Evolutionary conservation across 2,888 invertebrate species (phyloP).

Genomic region (Acrobasis consociella): DNA sequence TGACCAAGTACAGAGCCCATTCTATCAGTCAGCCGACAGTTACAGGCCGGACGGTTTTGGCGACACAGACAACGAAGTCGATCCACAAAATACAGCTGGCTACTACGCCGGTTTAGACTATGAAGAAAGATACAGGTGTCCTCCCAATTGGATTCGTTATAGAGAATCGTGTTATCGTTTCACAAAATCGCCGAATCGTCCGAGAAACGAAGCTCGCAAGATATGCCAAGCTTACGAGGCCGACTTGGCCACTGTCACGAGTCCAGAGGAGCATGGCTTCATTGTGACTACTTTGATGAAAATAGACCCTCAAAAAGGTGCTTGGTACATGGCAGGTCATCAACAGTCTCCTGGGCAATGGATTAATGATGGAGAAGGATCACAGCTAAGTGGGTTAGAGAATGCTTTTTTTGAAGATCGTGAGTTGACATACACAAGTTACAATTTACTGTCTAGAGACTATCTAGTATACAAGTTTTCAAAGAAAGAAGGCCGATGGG

Average conservation of each 20-base stretch:
- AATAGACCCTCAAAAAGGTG: constrained; percentile 92
- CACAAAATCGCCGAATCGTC: constrained; percentile 92
- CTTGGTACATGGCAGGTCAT: constrained; percentile 93
- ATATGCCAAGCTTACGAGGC: constrained; percentile 93
- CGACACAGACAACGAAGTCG: constrained; percentile 64
- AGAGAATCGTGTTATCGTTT: constrained; percentile 94
- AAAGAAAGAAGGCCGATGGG: constrained; percentile 89
- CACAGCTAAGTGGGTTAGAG: constrained; percentile 89
- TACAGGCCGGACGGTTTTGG: constrained; percentile 62
- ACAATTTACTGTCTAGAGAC: constrained; percentile 84
- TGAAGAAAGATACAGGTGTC: constrained; percentile 84
- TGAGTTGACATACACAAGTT: constrained; percentile 61
- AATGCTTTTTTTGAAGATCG: constrained; percentile 90
- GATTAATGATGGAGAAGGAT: constrained; percentile 92
- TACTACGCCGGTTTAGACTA: constrained; percentile 73
- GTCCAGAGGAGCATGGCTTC: constrained; percentile 93
- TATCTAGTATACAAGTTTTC: constrained; percentile 92
- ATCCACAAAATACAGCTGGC: constrained; percentile 64
- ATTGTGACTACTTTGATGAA: constrained; percentile 90
- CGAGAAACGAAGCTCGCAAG: constrained; percentile 90
- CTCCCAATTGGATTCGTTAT: constrained; percentile 93
- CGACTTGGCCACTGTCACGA: constrained; percentile 91
- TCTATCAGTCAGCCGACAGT: constrained; percentile 57
- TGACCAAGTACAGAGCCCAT: constrained; percentile 64
- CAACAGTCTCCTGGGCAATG: constrained; percentile 89